phyloP scores from a whole-genome alignment of 1,140 invertebrate genomes.

The Cyclargus thomasi region DNA sequence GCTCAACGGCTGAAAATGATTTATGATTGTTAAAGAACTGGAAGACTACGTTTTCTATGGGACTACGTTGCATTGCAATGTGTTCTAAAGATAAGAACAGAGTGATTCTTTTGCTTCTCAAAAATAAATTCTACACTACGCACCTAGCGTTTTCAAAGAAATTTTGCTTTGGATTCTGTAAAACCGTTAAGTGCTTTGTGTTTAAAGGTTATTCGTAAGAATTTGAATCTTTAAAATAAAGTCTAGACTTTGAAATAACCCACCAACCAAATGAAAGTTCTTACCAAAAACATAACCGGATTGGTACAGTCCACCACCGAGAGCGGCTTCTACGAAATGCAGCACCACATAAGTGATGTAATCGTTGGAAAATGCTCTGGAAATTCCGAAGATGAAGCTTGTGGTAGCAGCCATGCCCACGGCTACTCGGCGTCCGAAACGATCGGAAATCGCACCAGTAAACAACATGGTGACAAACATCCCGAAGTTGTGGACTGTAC shows the following conservation, averaged over 20 bases:
- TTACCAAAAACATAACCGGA: slow-evolving; percentile 76
- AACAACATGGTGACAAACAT: slow-evolving; percentile 83
- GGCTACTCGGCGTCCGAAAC: slow-evolving; percentile 64
- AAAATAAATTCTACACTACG: too few species aligned
- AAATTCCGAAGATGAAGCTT: slow-evolving; percentile 67
- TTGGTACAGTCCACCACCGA: slow-evolving; percentile 72
- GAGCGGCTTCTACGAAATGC: slow-evolving; percentile 73
- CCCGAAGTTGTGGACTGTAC: slow-evolving; percentile 83
- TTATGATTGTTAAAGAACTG: not conserved
- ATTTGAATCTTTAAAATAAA: too few species aligned
- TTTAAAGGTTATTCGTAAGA: too few species aligned
- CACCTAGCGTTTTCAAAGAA: too few species aligned
- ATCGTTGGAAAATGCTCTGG: slow-evolving; percentile 73
- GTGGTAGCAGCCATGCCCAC: slow-evolving; percentile 40
- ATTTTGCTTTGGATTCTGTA: too few species aligned
- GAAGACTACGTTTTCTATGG: not conserved
- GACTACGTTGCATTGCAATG: not conserved
- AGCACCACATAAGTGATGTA: slow-evolving; percentile 73
- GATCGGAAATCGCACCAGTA: slow-evolving; percentile 81
- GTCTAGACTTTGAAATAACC: too few species aligned
- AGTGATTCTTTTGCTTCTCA: too few species aligned
- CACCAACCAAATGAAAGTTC: slow-evolving; percentile 9
- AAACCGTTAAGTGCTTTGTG: too few species aligned
- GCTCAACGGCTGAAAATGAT: slow-evolving; percentile 31
- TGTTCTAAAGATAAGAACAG: too few species aligned